A percentile compares a stretch with the other conserved stretches of the same genome.
Evolutionary conservation across 2,113 vertebrate genomes (phyloP).

Genomic region (Hipposideros armiger): DNA sequence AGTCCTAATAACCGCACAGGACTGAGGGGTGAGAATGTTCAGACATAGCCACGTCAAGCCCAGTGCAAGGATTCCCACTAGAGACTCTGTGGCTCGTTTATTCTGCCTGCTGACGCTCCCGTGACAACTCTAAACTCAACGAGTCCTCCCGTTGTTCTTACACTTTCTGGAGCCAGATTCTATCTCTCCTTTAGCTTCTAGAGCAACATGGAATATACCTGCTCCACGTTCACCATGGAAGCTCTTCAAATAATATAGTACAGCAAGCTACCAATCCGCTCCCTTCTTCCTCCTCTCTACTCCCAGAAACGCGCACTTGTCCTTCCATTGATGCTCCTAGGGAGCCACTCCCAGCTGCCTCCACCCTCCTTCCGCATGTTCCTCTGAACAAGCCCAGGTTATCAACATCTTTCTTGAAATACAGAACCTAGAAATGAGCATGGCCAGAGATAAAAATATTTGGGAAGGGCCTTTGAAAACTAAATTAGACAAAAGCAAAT

Average conservation of each 20-base stretch:
- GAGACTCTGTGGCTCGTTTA: neutral
- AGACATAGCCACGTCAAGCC: neutral
- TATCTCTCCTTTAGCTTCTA: neutral
- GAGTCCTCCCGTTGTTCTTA: neutral
- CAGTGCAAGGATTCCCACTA: neutral
- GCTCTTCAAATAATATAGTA: neutral
- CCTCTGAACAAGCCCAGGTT: neutral
- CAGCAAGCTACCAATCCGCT: accelerated
- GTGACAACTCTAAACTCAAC: neutral
- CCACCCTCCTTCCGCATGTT: neutral
- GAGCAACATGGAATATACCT: neutral
- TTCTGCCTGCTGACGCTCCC: neutral
- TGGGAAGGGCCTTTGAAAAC: neutral
- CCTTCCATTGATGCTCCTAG: neutral
- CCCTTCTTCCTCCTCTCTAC: neutral
- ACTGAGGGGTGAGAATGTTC: neutral
- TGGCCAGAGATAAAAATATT: neutral
- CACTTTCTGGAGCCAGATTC: neutral
- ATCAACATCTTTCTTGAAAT: neutral
- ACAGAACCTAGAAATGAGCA: neutral
- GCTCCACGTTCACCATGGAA: neutral
- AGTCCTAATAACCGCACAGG: neutral
- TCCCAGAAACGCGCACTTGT: neutral
- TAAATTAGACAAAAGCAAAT: neutral
- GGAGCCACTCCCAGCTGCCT: neutral